Percentiles rank a stretch among this genome's conserved stretches.
Conservation (phyloP, 2,797 vertebrate genomes). For the Darevskia mixta region DNA sequence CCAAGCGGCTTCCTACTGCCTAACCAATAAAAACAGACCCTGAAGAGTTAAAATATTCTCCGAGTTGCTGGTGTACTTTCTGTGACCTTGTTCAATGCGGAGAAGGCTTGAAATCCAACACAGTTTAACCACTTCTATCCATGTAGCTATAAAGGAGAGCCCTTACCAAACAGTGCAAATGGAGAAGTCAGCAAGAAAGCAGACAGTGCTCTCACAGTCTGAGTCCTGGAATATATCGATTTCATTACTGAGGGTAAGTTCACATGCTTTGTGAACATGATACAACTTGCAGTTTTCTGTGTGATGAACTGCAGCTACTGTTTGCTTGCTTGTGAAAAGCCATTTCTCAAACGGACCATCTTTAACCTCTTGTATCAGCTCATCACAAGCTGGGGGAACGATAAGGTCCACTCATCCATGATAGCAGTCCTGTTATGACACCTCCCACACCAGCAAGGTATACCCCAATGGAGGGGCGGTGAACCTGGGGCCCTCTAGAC, state of each 20-base stretch:
- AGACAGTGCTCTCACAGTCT: conserved; percentile 36
- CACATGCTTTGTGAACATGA: conserved; percentile 24
- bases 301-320: background rate
- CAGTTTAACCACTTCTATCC: conserved; percentile 74
- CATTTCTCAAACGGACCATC: background rate
- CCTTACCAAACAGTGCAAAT: conserved; percentile 62
- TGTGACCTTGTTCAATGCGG: conserved; percentile 72
- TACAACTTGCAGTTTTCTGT: conserved; percentile 10
- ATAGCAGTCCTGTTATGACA: background rate
- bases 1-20: background rate
- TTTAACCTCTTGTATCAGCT: background rate
- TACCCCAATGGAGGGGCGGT: background rate
- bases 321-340: background rate
- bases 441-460: background rate
- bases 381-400: background rate
- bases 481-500: too few species aligned
- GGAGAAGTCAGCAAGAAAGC: conserved; percentile 65
- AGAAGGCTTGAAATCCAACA: conserved; percentile 68
- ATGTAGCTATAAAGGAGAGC: conserved; percentile 74
- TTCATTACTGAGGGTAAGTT: conserved; percentile 29
- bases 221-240: conserved; percentile 27
- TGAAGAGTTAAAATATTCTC: conserved; percentile 67
- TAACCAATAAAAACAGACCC: conserved; percentile 45
- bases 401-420: too few species aligned
- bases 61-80: conserved; percentile 71